Percentiles rank a stretch among this genome's conserved stretches.
Conservation (phyloP, 2,888 invertebrate genomes). For the Lycia hirtaria region DNA sequence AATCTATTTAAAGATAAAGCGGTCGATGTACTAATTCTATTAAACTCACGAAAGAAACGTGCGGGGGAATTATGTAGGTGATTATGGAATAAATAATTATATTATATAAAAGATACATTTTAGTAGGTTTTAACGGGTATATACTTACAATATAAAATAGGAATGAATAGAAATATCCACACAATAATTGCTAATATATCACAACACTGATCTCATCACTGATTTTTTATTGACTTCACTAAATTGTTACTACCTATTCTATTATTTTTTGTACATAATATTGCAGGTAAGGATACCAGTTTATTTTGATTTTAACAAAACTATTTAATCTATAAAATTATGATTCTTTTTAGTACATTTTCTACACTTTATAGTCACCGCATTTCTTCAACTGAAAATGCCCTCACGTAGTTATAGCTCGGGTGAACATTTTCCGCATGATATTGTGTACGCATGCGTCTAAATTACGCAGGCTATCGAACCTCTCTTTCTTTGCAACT, state of each 20-base stretch:
- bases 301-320: conserved; percentile 20
- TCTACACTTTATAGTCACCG: conserved; percentile 50
- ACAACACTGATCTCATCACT: conserved; percentile 30
- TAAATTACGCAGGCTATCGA: conserved; percentile 63
- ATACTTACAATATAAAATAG: conserved; percentile 23
- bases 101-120: neutral
- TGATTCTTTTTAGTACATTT: conserved; percentile 41
- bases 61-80: neutral
- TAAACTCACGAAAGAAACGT: conserved; percentile 19
- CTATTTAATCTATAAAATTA: conserved; percentile 29
- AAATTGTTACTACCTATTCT: conserved; percentile 16
- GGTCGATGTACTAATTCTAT: conserved; percentile 7
- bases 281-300: conserved; percentile 11
- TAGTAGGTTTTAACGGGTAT: neutral
- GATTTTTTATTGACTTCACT: conserved; percentile 19
- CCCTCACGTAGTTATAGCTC: conserved; percentile 29
- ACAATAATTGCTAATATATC: conserved; percentile 19
- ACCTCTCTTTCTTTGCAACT: conserved; percentile 52
- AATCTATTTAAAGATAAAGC: conserved; percentile 15
- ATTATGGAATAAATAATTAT: neutral
- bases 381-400: conserved; percentile 47
- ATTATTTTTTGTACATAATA: conserved; percentile 15
- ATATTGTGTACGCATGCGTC: conserved; percentile 43
- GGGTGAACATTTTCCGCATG: conserved; percentile 44
- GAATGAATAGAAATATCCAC: conserved; percentile 8